phyloP scores from a whole-genome alignment of 2,888 invertebrate species.

The Diloba caeruleocephala region DNA sequence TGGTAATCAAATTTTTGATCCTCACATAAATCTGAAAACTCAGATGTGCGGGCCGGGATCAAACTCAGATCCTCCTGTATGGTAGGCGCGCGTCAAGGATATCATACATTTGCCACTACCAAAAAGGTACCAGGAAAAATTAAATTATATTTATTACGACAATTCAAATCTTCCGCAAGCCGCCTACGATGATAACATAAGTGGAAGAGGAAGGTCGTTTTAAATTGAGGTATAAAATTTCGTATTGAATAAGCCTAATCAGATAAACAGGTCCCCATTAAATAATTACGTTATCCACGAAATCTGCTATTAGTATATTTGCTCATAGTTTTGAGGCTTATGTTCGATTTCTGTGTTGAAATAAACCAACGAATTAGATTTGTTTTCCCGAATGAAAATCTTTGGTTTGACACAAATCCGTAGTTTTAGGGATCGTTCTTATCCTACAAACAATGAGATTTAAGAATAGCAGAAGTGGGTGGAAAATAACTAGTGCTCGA shows the following conservation, averaged over 20 bases:
- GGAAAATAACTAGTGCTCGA: conserved; percentile 29
- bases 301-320: conserved; percentile 7
- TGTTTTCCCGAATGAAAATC: not conserved
- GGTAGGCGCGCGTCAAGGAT: not conserved
- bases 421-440: not conserved
- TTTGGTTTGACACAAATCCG: not conserved
- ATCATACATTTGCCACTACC: not conserved
- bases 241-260: conserved; percentile 17
- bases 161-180: not conserved
- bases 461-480: conserved; percentile 10
- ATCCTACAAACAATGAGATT: not conserved
- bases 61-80: too few species aligned
- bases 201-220: not conserved
- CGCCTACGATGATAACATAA: not conserved
- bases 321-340: conserved; percentile 1
- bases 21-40: too few species aligned
- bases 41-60: too few species aligned
- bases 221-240: conserved; percentile 11
- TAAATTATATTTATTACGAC: not conserved
- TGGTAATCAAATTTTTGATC: too few species aligned
- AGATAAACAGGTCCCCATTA: conserved; percentile 13
- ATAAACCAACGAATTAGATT: not conserved
- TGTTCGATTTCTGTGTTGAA: not conserved
- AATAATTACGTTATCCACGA: conserved; percentile 2
- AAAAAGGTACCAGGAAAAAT: not conserved